Evolutionary conservation across 1,140 invertebrate genomes (phyloP).

Genomic region (Octopus bimaculoides): DNA sequence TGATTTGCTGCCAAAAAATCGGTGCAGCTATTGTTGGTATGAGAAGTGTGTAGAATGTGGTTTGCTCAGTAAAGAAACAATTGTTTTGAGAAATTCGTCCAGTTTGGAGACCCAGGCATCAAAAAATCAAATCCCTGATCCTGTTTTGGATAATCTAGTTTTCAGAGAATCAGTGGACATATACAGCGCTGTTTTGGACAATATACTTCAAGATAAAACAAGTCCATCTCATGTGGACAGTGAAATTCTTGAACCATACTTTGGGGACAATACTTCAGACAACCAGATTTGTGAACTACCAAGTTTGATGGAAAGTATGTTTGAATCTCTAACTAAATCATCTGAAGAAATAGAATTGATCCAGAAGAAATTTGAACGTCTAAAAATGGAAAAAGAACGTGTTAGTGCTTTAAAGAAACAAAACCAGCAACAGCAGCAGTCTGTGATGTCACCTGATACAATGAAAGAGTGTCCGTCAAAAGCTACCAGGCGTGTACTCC

Average conservation of each 20-base stretch:
- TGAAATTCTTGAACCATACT: too few species aligned
- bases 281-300: background rate
- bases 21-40: background rate
- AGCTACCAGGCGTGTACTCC: too few species aligned
- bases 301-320: background rate
- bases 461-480: too few species aligned
- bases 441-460: too few species aligned
- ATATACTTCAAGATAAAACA: background rate
- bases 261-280: too few species aligned
- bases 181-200: background rate
- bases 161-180: background rate
- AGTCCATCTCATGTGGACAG: too few species aligned
- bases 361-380: background rate
- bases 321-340: background rate
- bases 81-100: too few species aligned
- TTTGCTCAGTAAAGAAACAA: too few species aligned
- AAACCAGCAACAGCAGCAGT: background rate
- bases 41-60: background rate
- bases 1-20: background rate
- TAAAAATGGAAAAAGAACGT: background rate
- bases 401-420: background rate
- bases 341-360: background rate
- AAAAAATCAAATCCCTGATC: background rate
- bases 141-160: background rate
- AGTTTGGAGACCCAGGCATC: too few species aligned